Conservation (phyloP, 2,113 vertebrate genomes). For the Malurus alboscapulatus region DNA sequence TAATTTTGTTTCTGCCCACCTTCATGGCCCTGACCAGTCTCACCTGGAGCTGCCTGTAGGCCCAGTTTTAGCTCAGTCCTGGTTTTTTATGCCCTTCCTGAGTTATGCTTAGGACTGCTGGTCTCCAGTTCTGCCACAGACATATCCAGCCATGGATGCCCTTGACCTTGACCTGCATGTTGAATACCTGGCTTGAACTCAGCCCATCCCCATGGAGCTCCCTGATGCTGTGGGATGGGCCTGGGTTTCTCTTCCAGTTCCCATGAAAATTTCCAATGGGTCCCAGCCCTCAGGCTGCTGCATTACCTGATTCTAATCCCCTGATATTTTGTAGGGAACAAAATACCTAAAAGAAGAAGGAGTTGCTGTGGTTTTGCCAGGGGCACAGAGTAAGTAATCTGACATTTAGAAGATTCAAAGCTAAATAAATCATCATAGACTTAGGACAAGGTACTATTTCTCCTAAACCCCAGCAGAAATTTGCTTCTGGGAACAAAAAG, state of each 20-base stretch:
- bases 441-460: not conserved
- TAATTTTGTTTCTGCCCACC: not conserved
- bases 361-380: not conserved
- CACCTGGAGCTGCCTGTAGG: not conserved
- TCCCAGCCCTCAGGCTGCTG: not conserved
- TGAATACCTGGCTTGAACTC: not conserved
- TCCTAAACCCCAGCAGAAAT: not conserved
- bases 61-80: not conserved
- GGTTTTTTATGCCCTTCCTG: not conserved
- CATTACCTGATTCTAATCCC: not conserved
- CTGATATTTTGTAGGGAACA: not conserved
- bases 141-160: not conserved
- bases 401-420: not conserved
- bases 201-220: not conserved
- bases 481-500: not conserved
- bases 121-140: not conserved
- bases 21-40: not conserved
- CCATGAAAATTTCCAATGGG: not conserved
- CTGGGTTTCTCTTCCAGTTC: not conserved
- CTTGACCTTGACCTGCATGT: not conserved
- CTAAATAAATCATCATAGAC: not conserved
- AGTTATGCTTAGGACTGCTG: not conserved
- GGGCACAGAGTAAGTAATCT: not conserved
- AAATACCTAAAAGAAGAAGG: not conserved
- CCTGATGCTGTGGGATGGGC: not conserved